Percentiles rank a stretch among this genome's conserved stretches.
These are phyloP conservation scores for Lanius collurio DNA, from an alignment of 2,113 vertebrate genomes.

Conservation along the genomic window DNA sequence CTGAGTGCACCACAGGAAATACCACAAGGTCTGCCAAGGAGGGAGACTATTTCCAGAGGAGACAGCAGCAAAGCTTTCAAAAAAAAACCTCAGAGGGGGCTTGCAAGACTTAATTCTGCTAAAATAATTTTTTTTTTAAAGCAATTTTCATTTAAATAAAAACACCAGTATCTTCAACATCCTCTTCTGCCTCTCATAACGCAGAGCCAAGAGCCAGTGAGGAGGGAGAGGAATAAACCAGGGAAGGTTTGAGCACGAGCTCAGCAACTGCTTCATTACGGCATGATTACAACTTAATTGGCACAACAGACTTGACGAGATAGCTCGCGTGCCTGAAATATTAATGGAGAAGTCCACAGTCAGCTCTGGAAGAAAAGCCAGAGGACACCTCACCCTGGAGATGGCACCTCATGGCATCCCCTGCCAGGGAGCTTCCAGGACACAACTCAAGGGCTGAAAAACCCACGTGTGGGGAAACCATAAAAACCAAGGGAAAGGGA, in stretches of 20 bases:
- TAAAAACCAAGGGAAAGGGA: neutral
- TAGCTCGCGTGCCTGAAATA: neutral
- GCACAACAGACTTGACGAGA: neutral
- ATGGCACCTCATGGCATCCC: neutral
- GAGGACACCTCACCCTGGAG: neutral
- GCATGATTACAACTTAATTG: neutral
- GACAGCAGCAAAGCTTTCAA: neutral
- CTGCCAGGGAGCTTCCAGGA: neutral
- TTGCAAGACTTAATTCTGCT: neutral
- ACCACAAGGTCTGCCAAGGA: neutral
- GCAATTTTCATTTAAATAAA: neutral
- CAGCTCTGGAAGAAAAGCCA: neutral
- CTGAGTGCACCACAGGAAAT: accelerated
- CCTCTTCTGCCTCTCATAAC: neutral
- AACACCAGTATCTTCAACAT: neutral
- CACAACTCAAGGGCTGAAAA: neutral
- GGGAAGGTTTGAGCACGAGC: neutral
- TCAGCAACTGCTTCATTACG: neutral
- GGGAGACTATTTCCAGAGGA: neutral
- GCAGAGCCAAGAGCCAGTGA: neutral
- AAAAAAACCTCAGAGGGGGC: neutral
- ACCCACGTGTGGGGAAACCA: neutral
- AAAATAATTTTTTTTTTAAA: neutral
- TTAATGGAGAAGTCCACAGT: neutral
- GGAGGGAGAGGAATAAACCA: neutral